phyloP scores from a whole-genome alignment of 2,797 vertebrate species.

The Zalophus californianus region DNA sequence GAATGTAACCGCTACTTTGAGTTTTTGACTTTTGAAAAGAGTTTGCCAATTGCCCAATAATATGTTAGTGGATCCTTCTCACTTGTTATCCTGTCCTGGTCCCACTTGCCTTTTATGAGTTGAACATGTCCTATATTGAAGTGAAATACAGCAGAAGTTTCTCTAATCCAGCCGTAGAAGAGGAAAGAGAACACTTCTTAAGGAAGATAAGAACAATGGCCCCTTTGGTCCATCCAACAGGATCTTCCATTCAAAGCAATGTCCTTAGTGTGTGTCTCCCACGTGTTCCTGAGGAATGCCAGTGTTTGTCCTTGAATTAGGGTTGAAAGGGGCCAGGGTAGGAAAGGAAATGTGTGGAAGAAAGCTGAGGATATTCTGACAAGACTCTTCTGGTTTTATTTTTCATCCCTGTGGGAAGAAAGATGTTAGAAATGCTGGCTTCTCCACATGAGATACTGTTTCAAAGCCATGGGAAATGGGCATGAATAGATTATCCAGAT shows the following conservation, averaged over 20 bases:
- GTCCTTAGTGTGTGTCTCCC: not conserved
- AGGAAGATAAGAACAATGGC: not conserved
- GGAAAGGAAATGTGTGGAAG: not conserved
- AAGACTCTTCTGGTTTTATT: conserved; percentile 5
- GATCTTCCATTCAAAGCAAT: not conserved
- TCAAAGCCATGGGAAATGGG: conserved; percentile 4
- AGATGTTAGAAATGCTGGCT: conserved; percentile 12
- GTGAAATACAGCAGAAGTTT: not conserved
- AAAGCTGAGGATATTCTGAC: conserved; percentile 1
- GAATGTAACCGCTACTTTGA: not conserved
- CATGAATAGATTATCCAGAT: conserved; percentile 46
- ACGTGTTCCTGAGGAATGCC: not conserved
- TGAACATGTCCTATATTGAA: not conserved
- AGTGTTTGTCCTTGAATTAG: not conserved
- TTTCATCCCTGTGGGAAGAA: not conserved
- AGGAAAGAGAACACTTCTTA: not conserved
- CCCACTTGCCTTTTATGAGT: not conserved
- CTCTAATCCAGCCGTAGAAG: not conserved
- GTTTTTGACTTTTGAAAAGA: not conserved
- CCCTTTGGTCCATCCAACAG: not conserved
- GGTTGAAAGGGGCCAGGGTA: not conserved
- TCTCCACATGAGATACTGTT: not conserved
- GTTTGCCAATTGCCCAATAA: not conserved
- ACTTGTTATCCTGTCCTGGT: not conserved
- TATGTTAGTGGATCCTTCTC: not conserved